These are phyloP conservation scores for Callyntrura guangdongensis DNA, from an alignment of 2,888 invertebrate genomes.

Conservation along the genomic window DNA sequence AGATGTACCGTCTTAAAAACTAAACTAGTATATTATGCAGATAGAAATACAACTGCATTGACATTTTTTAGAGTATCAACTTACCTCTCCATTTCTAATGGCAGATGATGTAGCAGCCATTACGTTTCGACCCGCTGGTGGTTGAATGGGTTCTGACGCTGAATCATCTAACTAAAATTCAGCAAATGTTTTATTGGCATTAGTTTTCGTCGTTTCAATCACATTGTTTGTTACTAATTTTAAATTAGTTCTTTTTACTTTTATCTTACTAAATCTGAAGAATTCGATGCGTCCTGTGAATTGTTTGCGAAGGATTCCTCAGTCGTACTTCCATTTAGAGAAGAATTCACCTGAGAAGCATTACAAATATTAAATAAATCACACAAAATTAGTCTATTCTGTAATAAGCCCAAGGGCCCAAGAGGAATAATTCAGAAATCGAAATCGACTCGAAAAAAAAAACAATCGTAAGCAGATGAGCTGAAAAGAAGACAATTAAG, in stretches of 20 bases:
- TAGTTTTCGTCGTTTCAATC: background rate
- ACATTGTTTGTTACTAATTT: background rate
- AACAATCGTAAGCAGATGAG: slow-evolving; percentile 21
- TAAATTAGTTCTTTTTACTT: background rate
- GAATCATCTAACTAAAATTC: slow-evolving; percentile 70
- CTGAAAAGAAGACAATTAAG: slow-evolving; percentile 33
- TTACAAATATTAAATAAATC: background rate
- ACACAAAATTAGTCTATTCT: background rate
- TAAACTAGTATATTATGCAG: slow-evolving; percentile 24
- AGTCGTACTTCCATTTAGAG: slow-evolving; percentile 68
- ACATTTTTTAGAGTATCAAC: slow-evolving; percentile 19
- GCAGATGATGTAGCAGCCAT: slow-evolving; percentile 57
- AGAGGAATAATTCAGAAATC: slow-evolving; percentile 14
- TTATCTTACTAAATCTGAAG: slow-evolving; percentile 70
- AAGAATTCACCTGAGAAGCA: slow-evolving; percentile 52
- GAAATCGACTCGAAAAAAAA: background rate
- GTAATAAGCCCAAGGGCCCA: background rate
- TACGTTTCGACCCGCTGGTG: slow-evolving; percentile 36
- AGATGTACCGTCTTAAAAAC: slow-evolving; percentile 42
- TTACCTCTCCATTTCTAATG: slow-evolving; percentile 73
- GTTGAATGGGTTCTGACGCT: slow-evolving; percentile 57
- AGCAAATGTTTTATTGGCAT: background rate
- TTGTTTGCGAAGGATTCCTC: slow-evolving; percentile 70
- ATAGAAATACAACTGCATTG: slow-evolving; percentile 2
- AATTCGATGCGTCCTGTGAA: slow-evolving; percentile 72